Percentiles rank a stretch among this genome's conserved stretches.
Conservation (phyloP, 2,797 vertebrate genomes). For the Sorex maritimensis region DNA sequence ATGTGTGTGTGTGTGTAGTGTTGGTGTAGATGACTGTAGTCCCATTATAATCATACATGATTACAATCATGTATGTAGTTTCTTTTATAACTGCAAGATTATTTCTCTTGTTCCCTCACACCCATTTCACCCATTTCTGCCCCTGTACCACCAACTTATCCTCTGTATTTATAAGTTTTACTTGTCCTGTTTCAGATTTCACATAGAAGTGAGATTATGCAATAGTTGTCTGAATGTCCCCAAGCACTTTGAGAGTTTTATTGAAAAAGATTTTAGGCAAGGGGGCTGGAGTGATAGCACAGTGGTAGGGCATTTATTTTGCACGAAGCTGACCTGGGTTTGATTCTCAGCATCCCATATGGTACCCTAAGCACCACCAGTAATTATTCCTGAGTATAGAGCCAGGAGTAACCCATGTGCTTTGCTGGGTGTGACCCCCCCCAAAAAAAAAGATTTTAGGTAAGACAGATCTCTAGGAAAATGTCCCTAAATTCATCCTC, state of each 20-base stretch:
- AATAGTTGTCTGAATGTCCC: background rate
- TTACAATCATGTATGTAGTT: background rate
- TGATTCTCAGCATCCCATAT: too few species aligned
- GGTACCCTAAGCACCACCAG: too few species aligned
- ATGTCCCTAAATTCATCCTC: constrained; percentile 16
- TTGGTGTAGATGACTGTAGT: background rate
- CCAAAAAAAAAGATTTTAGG: background rate
- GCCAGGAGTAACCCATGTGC: too few species aligned
- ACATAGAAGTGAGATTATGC: background rate
- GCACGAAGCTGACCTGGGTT: too few species aligned
- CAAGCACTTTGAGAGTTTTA: background rate
- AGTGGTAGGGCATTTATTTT: too few species aligned
- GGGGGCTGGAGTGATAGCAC: too few species aligned
- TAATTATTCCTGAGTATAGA: too few species aligned
- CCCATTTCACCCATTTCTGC: background rate
- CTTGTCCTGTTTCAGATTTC: background rate
- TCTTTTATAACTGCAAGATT: background rate
- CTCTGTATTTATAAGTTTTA: background rate
- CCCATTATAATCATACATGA: too few species aligned
- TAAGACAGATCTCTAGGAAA: constrained; percentile 27
- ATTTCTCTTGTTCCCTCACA: background rate
- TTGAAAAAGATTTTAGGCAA: constrained; percentile 12
- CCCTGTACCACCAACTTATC: background rate
- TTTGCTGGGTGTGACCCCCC: too few species aligned
- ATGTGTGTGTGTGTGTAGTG: background rate